Base-by-base conservation (phyloP, 2,888 invertebrate species). In the Serripes groenlandicus region DNA sequence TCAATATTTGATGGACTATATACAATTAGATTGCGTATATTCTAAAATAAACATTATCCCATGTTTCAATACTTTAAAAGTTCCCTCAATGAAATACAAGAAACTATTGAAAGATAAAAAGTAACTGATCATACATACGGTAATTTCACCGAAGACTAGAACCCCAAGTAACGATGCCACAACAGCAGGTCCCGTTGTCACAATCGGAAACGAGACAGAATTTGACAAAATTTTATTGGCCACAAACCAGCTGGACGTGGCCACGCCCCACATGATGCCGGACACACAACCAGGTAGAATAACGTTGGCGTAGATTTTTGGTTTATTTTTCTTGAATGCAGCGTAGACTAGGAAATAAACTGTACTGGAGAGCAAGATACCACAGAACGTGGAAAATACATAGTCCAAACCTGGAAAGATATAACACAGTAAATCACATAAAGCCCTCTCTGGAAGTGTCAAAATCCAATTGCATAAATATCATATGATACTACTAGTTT, bases 131-230 rank as follows among this genome's bases (percentile, higher is more conserved):
- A 75, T 60, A 15, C 91, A 86, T 86, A 95, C 95, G 89, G 87
- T 90, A 26, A 95, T 95, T 90, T 95, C 95, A 80, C 92, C 93
- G 88, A 95, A 95, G 74, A 95, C 92, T 69, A 95, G 87, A 11
- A 95, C 94, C 74, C 95, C 95, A 94, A 95, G 95, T 66, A 91
- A 71, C 0, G 95, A 92, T 3, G 95, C 95, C 32, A 95, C 91
- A 49, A 95, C 93, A 21, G 93, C 94, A 3, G 95, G 95, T 28
- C 94, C 91, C 32, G 95, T 94, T 28, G 95, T 94, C 21, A 95
- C 93, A 64, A 95, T 95, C 21, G 95, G 95, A 83, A 95, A 95
- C 30, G 95, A 94, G 73, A 95, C 94, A n/a, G 95, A 91, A 85
- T 95, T 94, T 0, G 95, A 94, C 34, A 95, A 91, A 3, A 92